Evolutionary conservation across 2,888 invertebrate species (phyloP), one percentile per base, ranked within the genome.

Genomic region (Empis livida): DNA sequence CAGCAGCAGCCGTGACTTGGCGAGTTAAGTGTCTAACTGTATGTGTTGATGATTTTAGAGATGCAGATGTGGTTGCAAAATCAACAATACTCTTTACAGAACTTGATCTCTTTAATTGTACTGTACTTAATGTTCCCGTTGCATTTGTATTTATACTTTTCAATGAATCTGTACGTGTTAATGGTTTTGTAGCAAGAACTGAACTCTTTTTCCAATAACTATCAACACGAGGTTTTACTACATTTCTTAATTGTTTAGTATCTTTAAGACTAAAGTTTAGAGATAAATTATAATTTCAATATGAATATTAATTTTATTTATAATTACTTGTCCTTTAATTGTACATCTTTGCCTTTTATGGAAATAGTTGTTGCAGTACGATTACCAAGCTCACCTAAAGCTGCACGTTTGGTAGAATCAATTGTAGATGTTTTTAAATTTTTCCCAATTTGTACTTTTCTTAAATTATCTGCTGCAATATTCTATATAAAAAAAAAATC

Each of bases 361-460:
- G 16, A 2, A 5, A 16, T 17, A 17, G 16, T 4, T 4, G 10
- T 17, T 17, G 10, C 49, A 14, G 71, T 72, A 49, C 69, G 71
- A 57, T 74, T 74, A 23, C 74, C 71, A 44, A 74, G 62, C 56
- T 75, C 75, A 5, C 74, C 73, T 35, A 74, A 59, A 14, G 71
- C 75, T 17, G 74, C 64, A 52, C 74, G 23, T 27, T 8, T 27
- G 5, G 23, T 27, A 2, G 23, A 2, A 8, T 27, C 23, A 27
- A 27, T 27, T 5, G 20, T 20, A 20, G 8, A 27, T 27, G 6
- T 27, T 27, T 27, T 27, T 27, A 27, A 5, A 20, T 20, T 20
- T 20, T 20, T 20, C 6, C 23, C 8, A 27, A 27, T 8, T 27
- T 27, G 23, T 6, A 27, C 9, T 6, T 27, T 27, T 27, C 23